Evolutionary conservation across 2,797 vertebrate genomes (phyloP), one percentile per base, ranked within the genome.

Genomic region (Phoebastria nigripes): DNA sequence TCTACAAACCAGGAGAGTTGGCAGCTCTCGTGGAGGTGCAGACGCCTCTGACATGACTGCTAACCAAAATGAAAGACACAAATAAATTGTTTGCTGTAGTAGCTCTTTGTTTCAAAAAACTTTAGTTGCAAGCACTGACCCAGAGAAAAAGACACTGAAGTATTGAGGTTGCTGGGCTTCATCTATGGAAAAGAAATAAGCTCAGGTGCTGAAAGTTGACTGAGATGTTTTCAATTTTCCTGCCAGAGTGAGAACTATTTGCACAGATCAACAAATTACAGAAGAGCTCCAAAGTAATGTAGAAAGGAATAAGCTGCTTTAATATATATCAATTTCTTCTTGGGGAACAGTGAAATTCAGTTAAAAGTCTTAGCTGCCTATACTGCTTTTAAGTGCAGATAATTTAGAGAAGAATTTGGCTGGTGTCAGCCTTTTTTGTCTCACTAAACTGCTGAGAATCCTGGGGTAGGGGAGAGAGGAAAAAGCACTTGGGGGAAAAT

Each of bases 371-470:
- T 41, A 66, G 51, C 72, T 95, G 69, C 73, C 63, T 58, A 6
- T 47, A 13, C 42, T 72, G 69, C 41, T 89, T 82, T 78, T 54
- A 51, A 54, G 69, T 46, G 10, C 69, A 1, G 21, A 46, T 28
- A n/a, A 62, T 9, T 22, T 28, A 79, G 69, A 33, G 59, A 33
- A 71, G 83, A 66, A 78, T 56, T 82, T 59, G 83, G 24, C 87
- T 94, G 82, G 29, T 71, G 52, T 91, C 93, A 93, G 90, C 82
- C 62, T 54, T 85, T 91, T 89, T 91, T 63, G 63, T 90, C 62
- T 83, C 69, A 6, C 46, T 72, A 6, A 92, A 58, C 66, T 61
- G 26, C 76, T 77, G 74, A 83, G 91, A 73, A 63, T 37, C 42
- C 28, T 26, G 41, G 79, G 69, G 63, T 54, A 6, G 33, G 56